phyloP scores from a whole-genome alignment of 2,113 vertebrate species.

The Eira barbara region DNA sequence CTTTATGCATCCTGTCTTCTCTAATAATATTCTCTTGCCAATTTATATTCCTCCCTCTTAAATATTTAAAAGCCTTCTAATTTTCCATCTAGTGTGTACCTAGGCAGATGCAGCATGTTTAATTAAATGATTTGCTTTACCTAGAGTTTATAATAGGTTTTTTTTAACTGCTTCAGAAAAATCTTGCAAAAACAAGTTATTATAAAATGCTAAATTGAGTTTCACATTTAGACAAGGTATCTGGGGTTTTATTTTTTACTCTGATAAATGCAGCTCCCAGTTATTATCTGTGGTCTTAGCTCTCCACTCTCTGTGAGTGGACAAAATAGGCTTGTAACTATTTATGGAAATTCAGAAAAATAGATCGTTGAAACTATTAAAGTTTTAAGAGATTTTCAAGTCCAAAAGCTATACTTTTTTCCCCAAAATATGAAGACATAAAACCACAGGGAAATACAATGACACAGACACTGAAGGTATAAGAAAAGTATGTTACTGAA shows the following conservation, averaged over 20 bases:
- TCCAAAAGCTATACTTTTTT: neutral
- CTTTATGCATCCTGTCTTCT: slow-evolving; percentile 63
- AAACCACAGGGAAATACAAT: neutral
- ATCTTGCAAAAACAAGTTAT: slow-evolving; percentile 50
- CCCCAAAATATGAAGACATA: neutral
- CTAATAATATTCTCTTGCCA: slow-evolving; percentile 69
- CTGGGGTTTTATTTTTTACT: neutral
- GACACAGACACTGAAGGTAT: neutral
- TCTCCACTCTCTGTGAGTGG: neutral
- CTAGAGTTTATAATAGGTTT: slow-evolving; percentile 62
- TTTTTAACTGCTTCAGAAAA: slow-evolving; percentile 49
- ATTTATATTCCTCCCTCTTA: slow-evolving; percentile 77
- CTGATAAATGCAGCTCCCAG: neutral
- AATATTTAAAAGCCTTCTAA: slow-evolving; percentile 77
- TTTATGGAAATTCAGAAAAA: neutral
- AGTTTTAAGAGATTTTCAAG: neutral
- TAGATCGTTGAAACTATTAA: neutral
- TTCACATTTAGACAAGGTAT: neutral
- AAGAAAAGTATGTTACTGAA: neutral
- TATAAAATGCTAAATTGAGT: slow-evolving; percentile 35
- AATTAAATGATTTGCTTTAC: slow-evolving; percentile 77
- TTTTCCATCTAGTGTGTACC: slow-evolving; percentile 70
- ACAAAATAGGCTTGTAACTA: neutral
- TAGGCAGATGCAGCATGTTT: slow-evolving; percentile 60
- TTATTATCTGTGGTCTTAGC: neutral